phyloP scores from a whole-genome alignment of 35 echinoderm and acorn worm genomes.

The Eucidaris tribuloides region DNA sequence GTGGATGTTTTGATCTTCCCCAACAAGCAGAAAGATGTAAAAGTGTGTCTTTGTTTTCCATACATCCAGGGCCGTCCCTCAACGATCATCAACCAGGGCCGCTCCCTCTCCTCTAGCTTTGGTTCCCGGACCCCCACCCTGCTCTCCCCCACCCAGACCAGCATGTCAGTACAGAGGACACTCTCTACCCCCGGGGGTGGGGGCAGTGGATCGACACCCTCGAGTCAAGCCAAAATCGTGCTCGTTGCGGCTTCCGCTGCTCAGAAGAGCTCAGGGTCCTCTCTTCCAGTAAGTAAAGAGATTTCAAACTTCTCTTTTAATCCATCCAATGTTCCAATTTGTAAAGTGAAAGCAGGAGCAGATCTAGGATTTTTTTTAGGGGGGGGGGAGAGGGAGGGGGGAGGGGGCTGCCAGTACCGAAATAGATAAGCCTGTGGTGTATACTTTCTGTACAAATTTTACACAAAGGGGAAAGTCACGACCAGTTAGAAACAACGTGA shows the following conservation, averaged over 20 bases:
- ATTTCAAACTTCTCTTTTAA: no score
- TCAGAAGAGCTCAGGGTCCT: neutral
- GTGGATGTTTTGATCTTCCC: no score
- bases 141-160: neutral
- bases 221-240: neutral
- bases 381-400: no score
- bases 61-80: neutral
- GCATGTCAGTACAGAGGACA: neutral
- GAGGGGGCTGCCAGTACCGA: no score
- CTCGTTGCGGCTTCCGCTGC: neutral
- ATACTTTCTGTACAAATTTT: no score
- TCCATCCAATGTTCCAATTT: no score
- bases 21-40: neutral
- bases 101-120: slow-evolving; percentile 8
- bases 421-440: no score
- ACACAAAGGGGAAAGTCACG: no score
- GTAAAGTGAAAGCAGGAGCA: no score
- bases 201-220: neutral
- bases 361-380: no score
- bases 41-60: neutral
- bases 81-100: slow-evolving; percentile 2
- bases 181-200: neutral
- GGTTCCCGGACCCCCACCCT: slow-evolving; percentile 3
- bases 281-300: no score
- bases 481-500: no score